Base-by-base conservation (phyloP, 2,113 vertebrate species). In the Cheirogaleus medius region DNA sequence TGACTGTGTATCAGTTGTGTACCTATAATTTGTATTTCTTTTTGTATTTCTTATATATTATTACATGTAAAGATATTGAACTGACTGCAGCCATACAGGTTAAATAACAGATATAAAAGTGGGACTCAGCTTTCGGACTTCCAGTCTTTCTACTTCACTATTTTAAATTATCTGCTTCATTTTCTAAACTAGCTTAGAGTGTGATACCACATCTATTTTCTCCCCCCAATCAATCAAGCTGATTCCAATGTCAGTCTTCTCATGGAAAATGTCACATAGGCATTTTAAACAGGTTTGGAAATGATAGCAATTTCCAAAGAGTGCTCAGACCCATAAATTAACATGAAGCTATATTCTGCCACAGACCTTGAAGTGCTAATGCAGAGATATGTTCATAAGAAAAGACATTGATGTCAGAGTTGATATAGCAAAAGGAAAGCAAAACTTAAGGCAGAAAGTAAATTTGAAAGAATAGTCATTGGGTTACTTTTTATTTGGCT, bases 241-340 rank as follows among this genome's bases (percentile, higher is more conserved):
- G 42, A 90, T 64, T 64, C 64, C 83, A 68, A 25, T 84, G 95
- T 90, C 89, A 95, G 47, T 95, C 49, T 92, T 95, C 60, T 86
- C 12, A 15, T 87, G 91, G 80, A 97, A 95, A 96, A 93, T 91
- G 89, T 92, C 93, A 91, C 89, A 69, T 20, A 83, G 49, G 83
- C 78, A 97, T 97, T 97, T 97, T 93, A 93, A 94, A 54, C 68
- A 87, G 90, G 29, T 83, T 94, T 95, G 93, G 85, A 95, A 91
- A 97, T 91, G 63, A 95, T 76, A 97, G 68, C 91, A 94, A 93
- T 94, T 97, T 97, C 89, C 90, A 82, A 96, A 91, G 77, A 87
- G 54, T 94, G 60, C 44, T 95, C 93, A 90, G 91, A 71, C 74
- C 42, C 92, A 95, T 97, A 94, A 97, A 97, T 95, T 97, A 97